Evolutionary conservation across 2,888 invertebrate species (phyloP).

Genomic region (Papilio demoleus): DNA sequence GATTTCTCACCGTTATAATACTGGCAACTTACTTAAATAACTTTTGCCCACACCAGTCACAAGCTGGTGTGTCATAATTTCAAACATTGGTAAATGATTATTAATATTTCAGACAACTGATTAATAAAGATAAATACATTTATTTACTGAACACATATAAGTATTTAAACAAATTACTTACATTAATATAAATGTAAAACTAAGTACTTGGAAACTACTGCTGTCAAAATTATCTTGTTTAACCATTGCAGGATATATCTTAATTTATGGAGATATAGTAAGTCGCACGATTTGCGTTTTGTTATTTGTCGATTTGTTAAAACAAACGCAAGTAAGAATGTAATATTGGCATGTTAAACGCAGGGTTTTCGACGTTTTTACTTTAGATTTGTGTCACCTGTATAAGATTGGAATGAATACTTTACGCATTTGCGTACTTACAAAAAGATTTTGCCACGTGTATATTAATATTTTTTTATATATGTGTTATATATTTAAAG

Average conservation of each 20-base stretch:
- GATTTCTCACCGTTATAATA: too few relatives aligned
- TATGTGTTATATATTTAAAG: too few relatives aligned
- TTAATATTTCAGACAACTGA: background rate
- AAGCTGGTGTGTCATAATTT: too few relatives aligned
- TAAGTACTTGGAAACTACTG: background rate
- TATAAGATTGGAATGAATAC: too few relatives aligned
- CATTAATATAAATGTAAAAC: slow-evolving; percentile 15
- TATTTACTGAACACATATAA: background rate
- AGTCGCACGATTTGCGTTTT: slow-evolving; percentile 20
- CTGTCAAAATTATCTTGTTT: slow-evolving; percentile 18
- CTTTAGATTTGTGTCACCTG: too few relatives aligned
- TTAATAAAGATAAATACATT: background rate
- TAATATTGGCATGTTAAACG: background rate
- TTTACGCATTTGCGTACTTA: too few relatives aligned
- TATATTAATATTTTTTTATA: too few relatives aligned
- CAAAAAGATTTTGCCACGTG: too few relatives aligned
- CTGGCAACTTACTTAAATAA: too few relatives aligned
- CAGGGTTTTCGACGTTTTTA: background rate
- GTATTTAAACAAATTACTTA: slow-evolving; percentile 1
- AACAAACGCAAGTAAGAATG: background rate
- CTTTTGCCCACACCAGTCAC: too few relatives aligned
- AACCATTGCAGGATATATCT: slow-evolving; percentile 1
- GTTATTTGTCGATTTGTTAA: slow-evolving; percentile 26
- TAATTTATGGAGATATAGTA: background rate
- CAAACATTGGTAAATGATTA: background rate